Evolutionary conservation across 2,888 invertebrate species (phyloP).

Genomic region (Bursaphelenchus okinawaensis): DNA sequence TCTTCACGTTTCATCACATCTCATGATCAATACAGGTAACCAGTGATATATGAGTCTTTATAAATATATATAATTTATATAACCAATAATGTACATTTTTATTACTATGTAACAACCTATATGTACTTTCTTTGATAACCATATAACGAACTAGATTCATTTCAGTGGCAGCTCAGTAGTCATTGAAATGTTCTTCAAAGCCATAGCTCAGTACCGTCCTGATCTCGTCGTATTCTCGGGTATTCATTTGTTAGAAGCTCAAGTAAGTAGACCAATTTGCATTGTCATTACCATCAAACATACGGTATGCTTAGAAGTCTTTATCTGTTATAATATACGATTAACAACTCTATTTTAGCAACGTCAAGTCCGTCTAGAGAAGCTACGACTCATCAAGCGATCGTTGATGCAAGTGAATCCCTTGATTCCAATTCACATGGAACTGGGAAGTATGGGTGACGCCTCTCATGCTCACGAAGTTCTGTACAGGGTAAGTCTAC

Average conservation of each 20-base stretch:
- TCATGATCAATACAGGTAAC: constrained; percentile 59
- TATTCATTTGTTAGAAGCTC: constrained; percentile 60
- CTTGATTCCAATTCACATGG: constrained; percentile 60
- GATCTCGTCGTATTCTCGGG: constrained; percentile 60
- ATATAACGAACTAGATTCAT: not conserved
- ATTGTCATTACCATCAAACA: not conserved
- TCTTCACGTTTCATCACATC: constrained; percentile 61
- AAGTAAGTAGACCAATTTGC: constrained; percentile 29
- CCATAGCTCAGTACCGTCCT: constrained; percentile 55
- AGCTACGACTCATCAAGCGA: constrained; percentile 54
- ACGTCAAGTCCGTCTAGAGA: constrained; percentile 49
- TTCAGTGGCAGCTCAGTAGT: constrained; percentile 55
- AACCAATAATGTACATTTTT: too few relatives aligned
- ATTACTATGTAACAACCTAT: too few relatives aligned
- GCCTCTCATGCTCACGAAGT: constrained; percentile 56
- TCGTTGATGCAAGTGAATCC: constrained; percentile 57
- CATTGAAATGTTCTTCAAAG: constrained; percentile 60
- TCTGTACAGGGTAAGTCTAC: constrained; percentile 55
- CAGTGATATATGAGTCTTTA: not conserved
- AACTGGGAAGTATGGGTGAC: constrained; percentile 61
- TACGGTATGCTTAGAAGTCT: not conserved
- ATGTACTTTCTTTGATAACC: not conserved
- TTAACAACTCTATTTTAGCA: constrained; percentile 25
- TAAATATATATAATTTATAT: too few relatives aligned
- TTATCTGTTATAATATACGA: not conserved